phyloP scores from a whole-genome alignment of 2,797 vertebrate species.

The Tragelaphus oryx region DNA sequence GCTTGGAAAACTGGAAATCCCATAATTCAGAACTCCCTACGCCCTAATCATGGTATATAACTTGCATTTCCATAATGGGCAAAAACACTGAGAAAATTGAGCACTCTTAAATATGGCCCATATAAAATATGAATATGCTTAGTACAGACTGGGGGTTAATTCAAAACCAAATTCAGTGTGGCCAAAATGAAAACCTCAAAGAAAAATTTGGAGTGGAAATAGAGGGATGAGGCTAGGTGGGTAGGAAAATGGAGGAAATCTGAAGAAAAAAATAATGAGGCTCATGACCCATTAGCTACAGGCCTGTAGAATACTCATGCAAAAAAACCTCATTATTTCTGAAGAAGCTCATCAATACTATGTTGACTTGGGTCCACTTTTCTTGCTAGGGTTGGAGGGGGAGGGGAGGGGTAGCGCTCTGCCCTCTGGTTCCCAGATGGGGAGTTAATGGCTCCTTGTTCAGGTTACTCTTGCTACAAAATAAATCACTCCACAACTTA shows the following conservation, averaged over 20 bases:
- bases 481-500: not conserved
- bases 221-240: too few species aligned
- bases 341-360: not conserved
- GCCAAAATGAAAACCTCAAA: not conserved
- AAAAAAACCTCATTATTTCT: not conserved
- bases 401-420: accelerated
- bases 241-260: not conserved
- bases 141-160: not conserved
- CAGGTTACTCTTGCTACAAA: not conserved
- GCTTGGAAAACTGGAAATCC: not conserved
- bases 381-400: not conserved
- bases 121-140: not conserved
- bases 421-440: not conserved
- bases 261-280: not conserved
- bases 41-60: not conserved
- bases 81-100: not conserved
- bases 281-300: accelerated
- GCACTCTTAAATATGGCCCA: not conserved
- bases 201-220: not conserved
- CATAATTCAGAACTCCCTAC: not conserved
- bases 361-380: not conserved
- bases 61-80: not conserved
- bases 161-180: not conserved
- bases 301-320: not conserved
- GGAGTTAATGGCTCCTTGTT: not conserved